A percentile compares a stretch with the other conserved stretches of the same genome.
These are phyloP conservation scores for Pristiophorus japonicus DNA, from an alignment of 2,113 vertebrate species.

Conservation along the genomic window DNA sequence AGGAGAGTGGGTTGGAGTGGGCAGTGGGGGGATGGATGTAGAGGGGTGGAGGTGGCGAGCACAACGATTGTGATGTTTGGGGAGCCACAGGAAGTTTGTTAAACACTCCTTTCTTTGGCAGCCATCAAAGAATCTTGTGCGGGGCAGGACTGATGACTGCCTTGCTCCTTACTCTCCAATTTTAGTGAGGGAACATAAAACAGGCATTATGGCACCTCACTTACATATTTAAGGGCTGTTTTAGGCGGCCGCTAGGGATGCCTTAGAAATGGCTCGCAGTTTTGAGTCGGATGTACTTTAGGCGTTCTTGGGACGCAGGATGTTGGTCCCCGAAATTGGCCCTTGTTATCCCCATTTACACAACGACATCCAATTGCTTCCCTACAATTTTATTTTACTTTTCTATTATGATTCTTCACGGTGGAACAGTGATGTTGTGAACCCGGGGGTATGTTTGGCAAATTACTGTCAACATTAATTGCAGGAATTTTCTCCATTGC, in stretches of 20 bases:
- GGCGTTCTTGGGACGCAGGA: not conserved
- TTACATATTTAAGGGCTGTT: not conserved
- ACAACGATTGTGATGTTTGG: not conserved
- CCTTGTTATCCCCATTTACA: not conserved
- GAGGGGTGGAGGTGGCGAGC: not conserved
- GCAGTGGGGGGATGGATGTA: not conserved
- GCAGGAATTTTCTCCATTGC: too few species aligned
- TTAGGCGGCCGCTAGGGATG: not conserved
- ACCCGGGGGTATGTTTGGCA: not conserved
- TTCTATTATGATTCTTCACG: not conserved
- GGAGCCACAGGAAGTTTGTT: not conserved
- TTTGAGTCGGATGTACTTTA: not conserved
- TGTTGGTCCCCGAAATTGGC: not conserved
- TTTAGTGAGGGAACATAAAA: not conserved
- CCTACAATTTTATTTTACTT: not conserved
- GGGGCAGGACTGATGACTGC: not conserved
- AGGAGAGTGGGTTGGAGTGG: not conserved
- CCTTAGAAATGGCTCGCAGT: not conserved
- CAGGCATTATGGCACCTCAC: not conserved
- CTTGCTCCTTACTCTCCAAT: not conserved
- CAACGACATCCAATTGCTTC: not conserved
- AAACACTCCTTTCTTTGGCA: not conserved
- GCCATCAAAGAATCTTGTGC: not conserved
- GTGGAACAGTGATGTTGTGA: not conserved
- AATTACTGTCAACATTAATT: not conserved